Conservation (phyloP, 2,888 invertebrate genomes). For the Drosophila birchii region DNA sequence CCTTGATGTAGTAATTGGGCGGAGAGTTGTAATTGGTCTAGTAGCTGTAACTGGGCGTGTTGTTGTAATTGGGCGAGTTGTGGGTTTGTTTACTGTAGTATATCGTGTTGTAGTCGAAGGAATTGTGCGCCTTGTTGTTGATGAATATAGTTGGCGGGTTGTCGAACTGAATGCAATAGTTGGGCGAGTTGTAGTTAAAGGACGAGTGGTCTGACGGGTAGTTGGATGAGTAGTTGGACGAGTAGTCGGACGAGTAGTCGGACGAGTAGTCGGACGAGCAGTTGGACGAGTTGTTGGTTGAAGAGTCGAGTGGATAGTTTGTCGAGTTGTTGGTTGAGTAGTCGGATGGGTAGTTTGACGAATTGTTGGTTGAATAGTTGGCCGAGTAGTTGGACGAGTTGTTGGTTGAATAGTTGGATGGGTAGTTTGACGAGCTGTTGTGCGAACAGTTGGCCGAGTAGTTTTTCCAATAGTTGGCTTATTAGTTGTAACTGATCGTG, state of each 20-base stretch:
- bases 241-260: background rate
- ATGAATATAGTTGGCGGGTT: background rate
- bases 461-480: conserved; percentile 8
- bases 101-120: background rate
- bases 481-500: conserved; percentile 8
- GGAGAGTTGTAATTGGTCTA: conserved; percentile 12
- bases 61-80: conserved; percentile 12
- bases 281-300: conserved; percentile 1
- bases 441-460: background rate
- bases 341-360: background rate
- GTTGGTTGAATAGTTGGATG: background rate
- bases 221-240: background rate
- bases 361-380: conserved; percentile 12
- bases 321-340: background rate
- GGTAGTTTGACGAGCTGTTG: conserved; percentile 10
- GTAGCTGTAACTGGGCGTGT: conserved; percentile 4
- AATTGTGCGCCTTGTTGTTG: conserved; percentile 13
- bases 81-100: conserved; percentile 9
- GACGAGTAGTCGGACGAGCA: conserved; percentile 3
- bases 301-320: no score
- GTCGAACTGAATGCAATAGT: conserved; percentile 3
- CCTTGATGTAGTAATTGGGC: background rate
- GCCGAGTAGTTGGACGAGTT: background rate
- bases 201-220: conserved; percentile 8
- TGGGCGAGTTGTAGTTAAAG: background rate